A percentile compares a stretch with the other conserved stretches of the same genome.
These are phyloP conservation scores for Agraylea sexmaculata DNA, from an alignment of 1,140 invertebrate genomes.

Conservation along the genomic window DNA sequence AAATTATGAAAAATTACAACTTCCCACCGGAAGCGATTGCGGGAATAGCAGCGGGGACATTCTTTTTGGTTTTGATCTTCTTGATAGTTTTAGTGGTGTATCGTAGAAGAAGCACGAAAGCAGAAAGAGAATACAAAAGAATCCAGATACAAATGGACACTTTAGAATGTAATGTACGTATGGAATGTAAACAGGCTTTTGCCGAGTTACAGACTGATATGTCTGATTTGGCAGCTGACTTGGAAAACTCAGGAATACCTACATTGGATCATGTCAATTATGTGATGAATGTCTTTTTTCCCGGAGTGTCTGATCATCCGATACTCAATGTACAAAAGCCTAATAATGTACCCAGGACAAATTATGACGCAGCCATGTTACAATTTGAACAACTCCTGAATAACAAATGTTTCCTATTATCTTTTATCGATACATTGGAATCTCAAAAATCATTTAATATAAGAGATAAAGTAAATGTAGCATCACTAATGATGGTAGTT, in stretches of 20 bases:
- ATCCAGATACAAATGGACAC: conserved; percentile 99
- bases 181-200: conserved; percentile 98
- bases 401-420: conserved; percentile 85
- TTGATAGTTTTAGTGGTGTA: conserved; percentile 80
- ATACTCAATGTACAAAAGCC: conserved; percentile 77
- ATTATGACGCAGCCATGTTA: conserved; percentile 86
- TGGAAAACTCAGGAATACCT: conserved; percentile 91
- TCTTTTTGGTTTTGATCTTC: conserved; percentile 73
- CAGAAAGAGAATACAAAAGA: conserved; percentile 89
- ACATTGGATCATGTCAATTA: conserved; percentile 92
- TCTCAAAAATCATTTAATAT: conserved; percentile 84
- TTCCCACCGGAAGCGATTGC: conserved; percentile 80
- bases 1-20: conserved; percentile 70
- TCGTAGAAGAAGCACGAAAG: conserved; percentile 84
- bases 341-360: conserved; percentile 65
- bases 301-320: conserved; percentile 83
- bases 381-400: conserved; percentile 90
- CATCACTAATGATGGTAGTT: conserved; percentile 84
- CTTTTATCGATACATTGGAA: conserved; percentile 89
- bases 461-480: conserved; percentile 87
- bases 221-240: conserved; percentile 92
- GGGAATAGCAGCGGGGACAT: conserved; percentile 70
- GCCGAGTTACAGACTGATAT: conserved; percentile 98
- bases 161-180: conserved; percentile 93
- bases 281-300: conserved; percentile 98